Base-by-base conservation (phyloP, 1,140 invertebrate species). In the Drosophila tropicalis region DNA sequence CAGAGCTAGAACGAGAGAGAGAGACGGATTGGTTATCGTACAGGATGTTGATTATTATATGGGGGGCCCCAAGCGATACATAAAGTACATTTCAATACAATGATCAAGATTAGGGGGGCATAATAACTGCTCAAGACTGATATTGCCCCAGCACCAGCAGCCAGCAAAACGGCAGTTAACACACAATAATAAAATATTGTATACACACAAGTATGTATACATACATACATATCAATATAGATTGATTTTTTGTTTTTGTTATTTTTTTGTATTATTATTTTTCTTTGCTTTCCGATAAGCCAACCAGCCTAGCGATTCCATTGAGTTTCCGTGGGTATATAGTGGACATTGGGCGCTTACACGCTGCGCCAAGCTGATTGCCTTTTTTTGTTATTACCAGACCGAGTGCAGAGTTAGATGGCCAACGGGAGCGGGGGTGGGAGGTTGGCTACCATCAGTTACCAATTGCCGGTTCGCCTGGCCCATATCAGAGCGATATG, bases 41-140 rank as follows among this genome's bases (percentile, higher is more conserved):
- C 82, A 86, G 82, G 82, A 86, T 86, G 82, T 86, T 86, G 82
- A 87, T 86, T 81, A 57, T 58, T 70, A 56, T 47, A 47, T 25
- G 44, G 41, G 29, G 79, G 44, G 44, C 44, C 44, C 44, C 44
- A 51, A 51, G 9, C 44, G 44, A 51, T 76, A 68, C 58, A 67
- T 65, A 55, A 67, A 56, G 73, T 76, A 76, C 72, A 75, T 75
- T 75, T 76, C 73, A 76, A 76, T 76, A 77, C 75, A 78, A 77
- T 78, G 76, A 87, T 86, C 79, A 62, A 82, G 82, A 86, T 86
- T 86, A 86, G 66, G 61, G 61, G 36, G 44, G 51, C 34, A 22
- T 32, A 62, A 44, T 76, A 76, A 72, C 67, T 61, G 69, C 64
- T 72, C 64, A 65, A 79, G 78, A 79, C 70, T 75, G 75, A 75